Conservation (phyloP, 2,888 invertebrate genomes). For the Drosophila meridiana region DNA sequence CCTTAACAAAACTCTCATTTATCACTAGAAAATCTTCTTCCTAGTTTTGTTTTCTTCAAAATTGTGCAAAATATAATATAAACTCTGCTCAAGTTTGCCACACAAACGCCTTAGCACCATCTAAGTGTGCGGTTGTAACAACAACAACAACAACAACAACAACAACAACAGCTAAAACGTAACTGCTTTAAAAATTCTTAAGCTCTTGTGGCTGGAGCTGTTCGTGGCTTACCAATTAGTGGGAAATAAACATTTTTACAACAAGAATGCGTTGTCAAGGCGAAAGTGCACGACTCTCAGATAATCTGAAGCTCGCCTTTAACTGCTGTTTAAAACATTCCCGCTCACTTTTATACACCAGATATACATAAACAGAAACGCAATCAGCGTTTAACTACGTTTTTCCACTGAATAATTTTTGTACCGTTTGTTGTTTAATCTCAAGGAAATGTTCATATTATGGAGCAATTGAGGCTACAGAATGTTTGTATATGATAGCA, state of each 20-base stretch:
- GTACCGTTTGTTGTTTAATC: not conserved
- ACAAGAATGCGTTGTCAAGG: not conserved
- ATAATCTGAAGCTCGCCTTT: constrained; percentile 3
- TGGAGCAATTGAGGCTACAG: not conserved
- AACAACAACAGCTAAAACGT: not conserved
- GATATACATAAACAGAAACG: not conserved
- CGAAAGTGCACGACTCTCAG: constrained; percentile 1
- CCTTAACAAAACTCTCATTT: not conserved
- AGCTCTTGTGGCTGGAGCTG: not conserved
- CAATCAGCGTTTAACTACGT: not conserved
- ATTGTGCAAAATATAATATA: not conserved
- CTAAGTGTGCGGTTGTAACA: constrained; percentile 5
- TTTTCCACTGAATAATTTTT: not conserved
- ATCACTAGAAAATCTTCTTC: not conserved
- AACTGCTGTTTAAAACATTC: constrained; percentile 10
- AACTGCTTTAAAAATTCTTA: constrained; percentile 10
- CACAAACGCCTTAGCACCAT: constrained; percentile 5
- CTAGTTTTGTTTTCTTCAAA: not conserved
- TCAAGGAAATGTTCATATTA: not conserved
- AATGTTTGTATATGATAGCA: no score
- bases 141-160: not conserved
- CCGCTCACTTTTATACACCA: not conserved
- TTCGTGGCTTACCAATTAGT: constrained; percentile 9
- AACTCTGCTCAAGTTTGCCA: constrained; percentile 1
- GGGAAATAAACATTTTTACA: constrained; percentile 15